Conservation (phyloP, 2,113 vertebrate genomes). For the Centropus bengalensis region DNA sequence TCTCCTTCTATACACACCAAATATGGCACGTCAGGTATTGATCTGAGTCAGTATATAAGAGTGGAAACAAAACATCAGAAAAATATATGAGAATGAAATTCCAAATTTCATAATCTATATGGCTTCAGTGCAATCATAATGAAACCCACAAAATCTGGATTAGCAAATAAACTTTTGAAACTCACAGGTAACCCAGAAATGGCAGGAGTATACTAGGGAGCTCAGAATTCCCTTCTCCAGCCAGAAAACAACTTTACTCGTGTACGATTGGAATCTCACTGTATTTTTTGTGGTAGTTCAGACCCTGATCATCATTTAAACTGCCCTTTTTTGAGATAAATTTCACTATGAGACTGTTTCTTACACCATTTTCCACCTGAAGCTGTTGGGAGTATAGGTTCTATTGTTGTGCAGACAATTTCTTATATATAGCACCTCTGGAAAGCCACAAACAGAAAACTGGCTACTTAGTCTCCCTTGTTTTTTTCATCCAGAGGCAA, state of each 20-base stretch:
- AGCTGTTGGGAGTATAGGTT: fast-evolving
- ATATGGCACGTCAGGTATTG: not conserved
- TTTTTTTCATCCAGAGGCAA: not conserved
- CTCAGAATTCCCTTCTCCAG: not conserved
- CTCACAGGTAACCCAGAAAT: not conserved
- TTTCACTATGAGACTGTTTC: not conserved
- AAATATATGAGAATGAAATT: not conserved
- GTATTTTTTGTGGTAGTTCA: not conserved
- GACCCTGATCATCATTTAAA: not conserved
- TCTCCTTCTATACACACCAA: not conserved
- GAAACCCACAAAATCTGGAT: not conserved
- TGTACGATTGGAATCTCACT: not conserved
- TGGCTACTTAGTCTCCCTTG: not conserved
- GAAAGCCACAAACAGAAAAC: not conserved
- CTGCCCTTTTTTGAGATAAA: not conserved
- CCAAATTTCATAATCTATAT: not conserved
- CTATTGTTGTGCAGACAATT: not conserved
- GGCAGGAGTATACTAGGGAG: fast-evolving
- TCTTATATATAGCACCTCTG: not conserved
- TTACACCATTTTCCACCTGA: not conserved
- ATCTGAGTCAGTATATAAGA: not conserved
- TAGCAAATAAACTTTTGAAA: not conserved
- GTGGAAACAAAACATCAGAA: not conserved
- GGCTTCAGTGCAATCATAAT: not conserved
- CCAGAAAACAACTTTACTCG: not conserved